Evolutionary conservation across 1,140 invertebrate species (phyloP), one percentile per base, ranked within the genome.

Genomic region (Atta texana): DNA sequence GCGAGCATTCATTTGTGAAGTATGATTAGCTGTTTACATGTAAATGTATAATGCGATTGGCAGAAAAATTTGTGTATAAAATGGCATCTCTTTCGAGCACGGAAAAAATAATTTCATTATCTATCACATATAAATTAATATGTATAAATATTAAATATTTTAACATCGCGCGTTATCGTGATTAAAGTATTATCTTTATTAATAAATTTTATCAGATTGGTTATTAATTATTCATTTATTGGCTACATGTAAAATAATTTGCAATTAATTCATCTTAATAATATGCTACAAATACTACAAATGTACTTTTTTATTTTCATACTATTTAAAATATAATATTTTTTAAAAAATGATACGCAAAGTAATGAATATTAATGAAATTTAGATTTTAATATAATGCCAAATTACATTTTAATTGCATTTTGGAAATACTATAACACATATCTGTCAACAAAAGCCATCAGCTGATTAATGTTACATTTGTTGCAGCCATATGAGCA

Each of bases 331-430:
- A 34, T 75, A 44, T 68, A 68, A 80, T 57, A n/a, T 68, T 66
- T 4, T 4, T 34, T 18, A 3, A 34, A 61, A 74, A 74, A 18
- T 31, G 2, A 12, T 31, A 44, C 34, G 1, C 14, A 74, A 61
- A 28, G 51, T 51, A 63, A 84, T 75, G 24, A 74, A 84, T 84
- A 63, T n/a, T 84, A 14, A 39, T 51, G n/a, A 84, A 84, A 75
- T 74, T 61, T 84, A 75, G 12, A 74, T 84, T 84, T 75, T 34
- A 84, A 74, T 84, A 74, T 63, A 82, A 82, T 82, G 57, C 21
- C 39, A 61, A 75, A 84, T 75, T 84, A 34, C 55, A 51, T 61
- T 84, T 82, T 84, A 84, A 84, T 84, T 75, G 31, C n/a, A 84
- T 21, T 51, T 61, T 74, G 8, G 61, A 74, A 24, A 34, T 31